phyloP scores from a whole-genome alignment of 1,140 invertebrate genomes.

The Zaprionus camerounensis region DNA sequence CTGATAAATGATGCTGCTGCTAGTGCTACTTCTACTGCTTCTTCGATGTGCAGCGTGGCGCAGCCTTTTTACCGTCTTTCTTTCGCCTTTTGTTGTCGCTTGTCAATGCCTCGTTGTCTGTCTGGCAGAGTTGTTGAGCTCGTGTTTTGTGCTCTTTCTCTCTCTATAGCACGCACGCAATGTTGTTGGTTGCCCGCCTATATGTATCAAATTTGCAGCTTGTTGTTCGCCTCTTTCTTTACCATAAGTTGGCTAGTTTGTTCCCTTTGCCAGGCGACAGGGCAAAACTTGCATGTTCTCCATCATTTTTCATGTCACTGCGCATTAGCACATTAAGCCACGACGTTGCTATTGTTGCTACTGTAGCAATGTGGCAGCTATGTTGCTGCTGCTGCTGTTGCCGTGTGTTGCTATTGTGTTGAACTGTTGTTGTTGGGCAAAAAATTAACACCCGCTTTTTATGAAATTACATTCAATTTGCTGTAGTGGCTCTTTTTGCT shows the following conservation, averaged over 20 bases:
- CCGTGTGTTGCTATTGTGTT: slow-evolving; percentile 46
- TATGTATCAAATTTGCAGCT: slow-evolving; percentile 62
- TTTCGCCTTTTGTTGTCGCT: slow-evolving; percentile 48
- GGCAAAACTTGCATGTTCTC: slow-evolving; percentile 63
- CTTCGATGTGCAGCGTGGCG: slow-evolving; percentile 57
- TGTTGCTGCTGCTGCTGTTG: slow-evolving; percentile 20
- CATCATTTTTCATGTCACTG: slow-evolving; percentile 81
- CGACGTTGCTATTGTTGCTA: slow-evolving; percentile 32
- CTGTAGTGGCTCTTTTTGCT: slow-evolving; percentile 59
- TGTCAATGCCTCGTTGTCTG: slow-evolving; percentile 56
- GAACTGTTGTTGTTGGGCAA: slow-evolving; percentile 36
- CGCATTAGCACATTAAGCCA: slow-evolving; percentile 79
- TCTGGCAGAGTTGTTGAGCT: slow-evolving; percentile 26
- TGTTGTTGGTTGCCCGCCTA: slow-evolving; percentile 18
- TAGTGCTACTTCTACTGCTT: slow-evolving; percentile 29
- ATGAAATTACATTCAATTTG: slow-evolving; percentile 83
- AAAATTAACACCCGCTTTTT: slow-evolving; percentile 82
- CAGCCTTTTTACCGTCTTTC: slow-evolving; percentile 32
- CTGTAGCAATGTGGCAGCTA: slow-evolving; percentile 28
- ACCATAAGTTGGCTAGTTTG: slow-evolving; percentile 48
- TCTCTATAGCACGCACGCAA: background rate
- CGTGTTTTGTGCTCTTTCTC: slow-evolving; percentile 16
- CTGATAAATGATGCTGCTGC: slow-evolving; percentile 74
- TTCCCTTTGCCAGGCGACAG: slow-evolving; percentile 31
- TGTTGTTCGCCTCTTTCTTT: slow-evolving; percentile 39